Percentiles rank a stretch among this genome's conserved stretches.
These are phyloP conservation scores for Dicentrarchus labrax DNA, from an alignment of 2,113 vertebrate species.

Conservation along the genomic window DNA sequence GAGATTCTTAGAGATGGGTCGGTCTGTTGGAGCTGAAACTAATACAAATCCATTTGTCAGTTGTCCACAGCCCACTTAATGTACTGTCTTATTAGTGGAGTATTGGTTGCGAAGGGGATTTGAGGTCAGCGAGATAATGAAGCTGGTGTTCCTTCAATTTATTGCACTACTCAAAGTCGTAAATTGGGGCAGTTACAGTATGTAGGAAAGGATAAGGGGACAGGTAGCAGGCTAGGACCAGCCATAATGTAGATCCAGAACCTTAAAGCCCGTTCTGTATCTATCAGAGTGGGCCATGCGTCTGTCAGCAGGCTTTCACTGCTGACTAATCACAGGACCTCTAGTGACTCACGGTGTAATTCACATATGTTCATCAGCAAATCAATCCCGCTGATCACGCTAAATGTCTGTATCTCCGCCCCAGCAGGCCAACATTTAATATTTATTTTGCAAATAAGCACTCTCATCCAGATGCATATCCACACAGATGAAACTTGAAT, in stretches of 20 bases:
- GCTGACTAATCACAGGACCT: conserved; percentile 57
- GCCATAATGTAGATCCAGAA: not conserved
- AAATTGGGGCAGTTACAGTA: conserved; percentile 21
- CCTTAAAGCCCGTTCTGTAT: not conserved
- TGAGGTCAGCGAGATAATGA: conserved; percentile 12
- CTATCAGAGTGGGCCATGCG: conserved; percentile 24
- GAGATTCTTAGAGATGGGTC: not conserved
- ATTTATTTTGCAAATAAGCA: conserved; percentile 27
- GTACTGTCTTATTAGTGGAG: conserved; percentile 12
- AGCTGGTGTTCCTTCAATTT: not conserved
- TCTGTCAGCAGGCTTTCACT: conserved; percentile 39
- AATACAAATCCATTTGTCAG: conserved; percentile 22
- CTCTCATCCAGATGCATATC: conserved; percentile 14
- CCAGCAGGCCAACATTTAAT: conserved; percentile 31
- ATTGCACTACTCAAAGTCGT: conserved; percentile 2
- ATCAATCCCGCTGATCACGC: conserved; percentile 40
- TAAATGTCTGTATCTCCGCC: conserved; percentile 12
- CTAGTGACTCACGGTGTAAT: conserved; percentile 39
- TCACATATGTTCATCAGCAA: conserved; percentile 58
- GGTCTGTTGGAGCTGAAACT: conserved; percentile 15
- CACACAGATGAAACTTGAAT: conserved; percentile 9
- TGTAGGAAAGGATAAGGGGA: not conserved
- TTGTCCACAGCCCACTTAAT: conserved; percentile 17
- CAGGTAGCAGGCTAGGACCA: not conserved
- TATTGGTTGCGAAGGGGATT: not conserved